A percentile compares a stretch with the other conserved stretches of the same genome.
These are phyloP conservation scores for Panurus biarmicus DNA, from an alignment of 2,113 vertebrate species.

Conservation along the genomic window DNA sequence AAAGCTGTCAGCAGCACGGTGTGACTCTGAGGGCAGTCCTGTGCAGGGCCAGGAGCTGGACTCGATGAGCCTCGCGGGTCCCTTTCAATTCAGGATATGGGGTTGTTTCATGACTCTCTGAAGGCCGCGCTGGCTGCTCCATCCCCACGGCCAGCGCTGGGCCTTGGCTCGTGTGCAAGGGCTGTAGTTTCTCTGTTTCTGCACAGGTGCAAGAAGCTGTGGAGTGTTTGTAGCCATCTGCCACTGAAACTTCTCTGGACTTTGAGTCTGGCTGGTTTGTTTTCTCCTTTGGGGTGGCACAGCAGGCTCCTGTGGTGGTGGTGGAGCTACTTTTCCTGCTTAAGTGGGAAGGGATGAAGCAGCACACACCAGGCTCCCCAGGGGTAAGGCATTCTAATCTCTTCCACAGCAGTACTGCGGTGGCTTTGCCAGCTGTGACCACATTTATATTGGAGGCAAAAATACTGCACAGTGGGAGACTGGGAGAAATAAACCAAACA, in stretches of 20 bases:
- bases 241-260: neutral
- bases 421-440: neutral
- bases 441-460: neutral
- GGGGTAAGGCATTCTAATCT: neutral
- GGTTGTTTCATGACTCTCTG: accelerated
- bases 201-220: neutral
- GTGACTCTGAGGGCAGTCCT: neutral
- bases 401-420: neutral
- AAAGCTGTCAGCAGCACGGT: neutral
- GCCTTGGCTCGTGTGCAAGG: accelerated
- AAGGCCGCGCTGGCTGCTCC: neutral
- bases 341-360: neutral
- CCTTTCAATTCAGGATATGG: neutral
- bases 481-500: neutral
- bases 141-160: accelerated
- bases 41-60: neutral
- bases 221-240: neutral
- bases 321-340: neutral
- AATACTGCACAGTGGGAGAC: neutral
- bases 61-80: neutral
- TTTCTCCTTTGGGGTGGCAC: neutral
- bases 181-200: neutral
- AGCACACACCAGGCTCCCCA: neutral
- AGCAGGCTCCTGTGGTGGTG: neutral
- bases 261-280: neutral